These are phyloP conservation scores for Gobio occitaniae DNA, from an alignment of 2,797 vertebrate genomes.

Conservation along the genomic window DNA sequence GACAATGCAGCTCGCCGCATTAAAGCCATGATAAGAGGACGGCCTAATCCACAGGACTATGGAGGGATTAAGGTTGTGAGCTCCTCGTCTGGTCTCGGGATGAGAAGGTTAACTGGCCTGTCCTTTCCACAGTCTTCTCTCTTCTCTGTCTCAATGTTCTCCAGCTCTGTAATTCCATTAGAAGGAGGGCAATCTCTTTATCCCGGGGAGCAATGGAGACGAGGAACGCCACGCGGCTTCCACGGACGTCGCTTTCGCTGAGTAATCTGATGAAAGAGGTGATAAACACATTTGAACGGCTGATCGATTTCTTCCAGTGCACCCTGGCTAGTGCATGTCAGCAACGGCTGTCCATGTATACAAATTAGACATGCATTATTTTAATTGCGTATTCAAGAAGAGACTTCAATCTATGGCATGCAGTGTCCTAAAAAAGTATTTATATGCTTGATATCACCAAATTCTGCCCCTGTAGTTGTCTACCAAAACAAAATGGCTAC, in stretches of 20 bases:
- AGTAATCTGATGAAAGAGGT: slow-evolving; percentile 56
- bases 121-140: slow-evolving; percentile 56
- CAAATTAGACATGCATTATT: slow-evolving; percentile 14
- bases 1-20: slow-evolving; percentile 61
- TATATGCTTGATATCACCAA: background rate
- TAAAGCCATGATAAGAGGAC: slow-evolving; percentile 51
- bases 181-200: slow-evolving; percentile 67
- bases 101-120: slow-evolving; percentile 72
- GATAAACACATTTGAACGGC: slow-evolving; percentile 46
- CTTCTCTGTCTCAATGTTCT: slow-evolving; percentile 31
- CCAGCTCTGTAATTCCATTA: slow-evolving; percentile 69
- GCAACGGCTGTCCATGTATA: background rate
- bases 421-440: background rate
- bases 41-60: slow-evolving; percentile 76
- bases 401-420: background rate
- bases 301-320: slow-evolving; percentile 47
- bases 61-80: slow-evolving; percentile 74
- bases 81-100: slow-evolving; percentile 62
- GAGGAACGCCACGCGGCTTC: slow-evolving; percentile 36
- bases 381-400: slow-evolving; percentile 1
- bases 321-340: slow-evolving; percentile 20
- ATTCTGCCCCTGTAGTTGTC: background rate
- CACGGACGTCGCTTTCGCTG: slow-evolving; percentile 14
- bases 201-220: slow-evolving; percentile 60
- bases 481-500: background rate